Evolutionary conservation across 2,888 invertebrate genomes (phyloP).

Genomic region (Sericinus montela): DNA sequence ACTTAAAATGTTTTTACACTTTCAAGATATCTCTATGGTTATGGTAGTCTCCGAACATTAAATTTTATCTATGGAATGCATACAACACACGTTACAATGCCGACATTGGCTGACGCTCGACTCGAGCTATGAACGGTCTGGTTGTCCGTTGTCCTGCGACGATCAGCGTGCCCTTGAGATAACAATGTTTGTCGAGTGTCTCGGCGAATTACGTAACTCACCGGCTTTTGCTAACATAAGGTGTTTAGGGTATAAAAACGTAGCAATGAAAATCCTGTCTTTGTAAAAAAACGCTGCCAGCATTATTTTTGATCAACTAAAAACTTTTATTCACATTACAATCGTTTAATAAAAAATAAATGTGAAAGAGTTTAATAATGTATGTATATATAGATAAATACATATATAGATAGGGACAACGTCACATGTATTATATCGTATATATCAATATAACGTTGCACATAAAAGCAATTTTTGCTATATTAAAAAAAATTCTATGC

Average conservation of each 20-base stretch:
- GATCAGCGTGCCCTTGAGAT: slow-evolving; percentile 56
- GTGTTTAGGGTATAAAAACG: slow-evolving; percentile 27
- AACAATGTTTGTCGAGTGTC: slow-evolving; percentile 47
- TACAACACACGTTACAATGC: slow-evolving; percentile 30
- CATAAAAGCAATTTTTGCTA: too few relatives aligned
- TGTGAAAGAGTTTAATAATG: too few relatives aligned
- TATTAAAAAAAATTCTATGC: too few relatives aligned
- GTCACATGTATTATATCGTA: too few relatives aligned
- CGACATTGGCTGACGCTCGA: slow-evolving; percentile 30
- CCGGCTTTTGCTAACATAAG: slow-evolving; percentile 30
- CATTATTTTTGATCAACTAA: too few relatives aligned
- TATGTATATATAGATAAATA: too few relatives aligned
- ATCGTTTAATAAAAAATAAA: too few relatives aligned
- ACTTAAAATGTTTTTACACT: too few relatives aligned
- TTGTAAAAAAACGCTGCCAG: too few relatives aligned
- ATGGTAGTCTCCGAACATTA: slow-evolving; percentile 35
- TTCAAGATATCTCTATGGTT: too few relatives aligned
- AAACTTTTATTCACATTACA: too few relatives aligned
- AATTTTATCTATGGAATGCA: slow-evolving; percentile 60
- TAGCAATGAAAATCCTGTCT: background rate
- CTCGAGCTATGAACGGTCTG: slow-evolving; percentile 47
- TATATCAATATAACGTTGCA: background rate
- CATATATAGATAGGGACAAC: too few relatives aligned
- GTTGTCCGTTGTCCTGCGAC: slow-evolving; percentile 23
- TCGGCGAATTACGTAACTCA: slow-evolving; percentile 42